Base-by-base conservation (phyloP, 2,797 vertebrate species). In the Mus caroli region DNA sequence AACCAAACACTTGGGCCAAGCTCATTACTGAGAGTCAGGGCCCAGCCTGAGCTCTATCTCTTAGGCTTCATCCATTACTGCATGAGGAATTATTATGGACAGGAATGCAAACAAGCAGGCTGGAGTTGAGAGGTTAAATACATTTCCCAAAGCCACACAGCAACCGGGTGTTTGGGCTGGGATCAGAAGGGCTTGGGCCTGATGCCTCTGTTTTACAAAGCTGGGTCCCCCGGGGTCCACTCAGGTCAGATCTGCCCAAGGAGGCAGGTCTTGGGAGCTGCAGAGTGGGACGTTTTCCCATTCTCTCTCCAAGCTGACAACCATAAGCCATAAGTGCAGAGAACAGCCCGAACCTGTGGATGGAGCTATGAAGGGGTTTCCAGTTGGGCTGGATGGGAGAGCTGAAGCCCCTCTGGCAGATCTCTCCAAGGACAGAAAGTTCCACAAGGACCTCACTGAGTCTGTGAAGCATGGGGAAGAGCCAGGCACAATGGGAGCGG, bases 31-130 rank as follows among this genome's bases (percentile, higher is more conserved):
- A 3, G 24, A 37, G 28, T 0, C 2, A 37, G 8, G 37, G 60
- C 62, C 37, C 28, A 7, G 54, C n/a, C 2, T 6, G n/a, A 7
- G 26, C 73, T 28, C 0, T 0, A 9, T 67, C 64, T 77, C 15
- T 0, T 20, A 3, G 0, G 54, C 83, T 43, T 34, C 34, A 13
- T 3, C 4, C 6, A 17, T 7, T 4, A 4, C 4, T 9, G 12
- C 2, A 34, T 28, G 3, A 67, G n/a, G 4, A 0, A 0, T 31
- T 31, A 46, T 37, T 1, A 31, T 54, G 54, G 22, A 50, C 50
- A 77, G 28, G 56, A 62, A 50, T 75, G 19, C 34, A 83, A 94
- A 62, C 1, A 73, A 78, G 60, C 82, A 76, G 28, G 87, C 31
- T 43, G 19, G 76, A 52, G 28, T 43, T 8, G 20, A 77, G 76